Percentiles rank a stretch among this genome's conserved stretches.
Conservation (phyloP, 2,797 vertebrate genomes). For the Spondyliosoma cantharus region DNA sequence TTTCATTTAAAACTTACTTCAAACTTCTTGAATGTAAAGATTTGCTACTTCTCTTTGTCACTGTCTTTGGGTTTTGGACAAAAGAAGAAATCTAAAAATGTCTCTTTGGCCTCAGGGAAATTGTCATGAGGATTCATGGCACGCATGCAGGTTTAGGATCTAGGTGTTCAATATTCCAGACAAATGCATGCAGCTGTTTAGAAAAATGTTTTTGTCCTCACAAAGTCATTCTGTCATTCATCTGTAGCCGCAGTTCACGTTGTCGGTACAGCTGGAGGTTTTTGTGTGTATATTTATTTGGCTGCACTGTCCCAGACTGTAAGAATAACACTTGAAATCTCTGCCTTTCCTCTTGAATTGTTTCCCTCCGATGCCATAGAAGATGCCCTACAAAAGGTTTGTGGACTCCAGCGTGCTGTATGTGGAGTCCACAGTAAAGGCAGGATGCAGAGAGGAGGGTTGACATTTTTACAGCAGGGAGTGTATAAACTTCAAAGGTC, state of each 20-base stretch:
- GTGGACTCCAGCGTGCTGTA: constrained; percentile 3
- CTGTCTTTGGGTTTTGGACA: too few species aligned
- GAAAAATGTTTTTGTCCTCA: background rate
- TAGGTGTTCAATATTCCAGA: background rate
- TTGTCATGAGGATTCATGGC: background rate
- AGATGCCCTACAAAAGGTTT: constrained; percentile 51
- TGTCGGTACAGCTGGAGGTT: constrained; percentile 21
- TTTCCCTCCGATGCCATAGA: constrained; percentile 43
- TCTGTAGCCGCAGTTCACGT: constrained; percentile 23
- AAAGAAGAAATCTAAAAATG: too few species aligned
- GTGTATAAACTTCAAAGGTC: constrained; percentile 77
- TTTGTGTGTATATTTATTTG: constrained; percentile 52
- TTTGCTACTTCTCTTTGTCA: too few species aligned
- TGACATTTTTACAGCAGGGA: constrained; percentile 75
- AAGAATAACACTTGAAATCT: constrained; percentile 48
- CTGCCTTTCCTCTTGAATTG: constrained; percentile 47
- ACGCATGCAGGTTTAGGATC: background rate
- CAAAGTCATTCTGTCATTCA: constrained; percentile 15
- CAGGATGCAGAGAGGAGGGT: constrained; percentile 50
- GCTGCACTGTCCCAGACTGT: constrained; percentile 11
- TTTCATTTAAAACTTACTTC: too few species aligned
- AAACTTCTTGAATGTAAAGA: too few species aligned
- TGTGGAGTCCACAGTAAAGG: constrained; percentile 42
- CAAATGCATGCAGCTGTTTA: background rate
- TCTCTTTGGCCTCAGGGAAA: too few species aligned